These are phyloP conservation scores for Laticauda colubrina DNA, from an alignment of 2,113 vertebrate genomes.

Conservation along the genomic window DNA sequence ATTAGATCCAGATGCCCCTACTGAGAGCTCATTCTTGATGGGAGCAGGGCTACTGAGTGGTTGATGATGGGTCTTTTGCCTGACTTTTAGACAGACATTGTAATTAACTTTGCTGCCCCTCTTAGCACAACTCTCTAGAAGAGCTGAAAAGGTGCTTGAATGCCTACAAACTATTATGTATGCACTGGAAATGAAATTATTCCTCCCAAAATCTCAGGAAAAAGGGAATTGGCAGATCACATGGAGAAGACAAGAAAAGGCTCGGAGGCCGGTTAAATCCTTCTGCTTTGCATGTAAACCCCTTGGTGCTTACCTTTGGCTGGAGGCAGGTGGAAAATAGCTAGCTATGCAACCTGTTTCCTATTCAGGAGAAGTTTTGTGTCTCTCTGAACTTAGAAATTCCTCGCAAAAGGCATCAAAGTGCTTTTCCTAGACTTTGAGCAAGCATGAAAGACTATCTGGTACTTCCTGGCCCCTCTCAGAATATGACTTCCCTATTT, in stretches of 20 bases:
- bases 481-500: background rate
- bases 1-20: constrained; percentile 76
- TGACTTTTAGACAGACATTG: constrained; percentile 68
- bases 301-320: no score
- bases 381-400: background rate
- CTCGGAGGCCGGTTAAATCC: background rate
- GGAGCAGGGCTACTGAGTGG: constrained; percentile 59
- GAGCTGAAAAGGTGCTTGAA: constrained; percentile 60
- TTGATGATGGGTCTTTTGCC: constrained; percentile 61
- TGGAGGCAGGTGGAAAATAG: background rate
- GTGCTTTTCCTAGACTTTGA: background rate
- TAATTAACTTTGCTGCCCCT: constrained; percentile 75
- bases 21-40: constrained; percentile 65
- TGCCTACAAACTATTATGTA: constrained; percentile 51
- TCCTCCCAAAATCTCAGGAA: constrained; percentile 37
- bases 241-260: background rate
- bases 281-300: background rate
- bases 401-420: background rate
- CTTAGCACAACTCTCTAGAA: constrained; percentile 65
- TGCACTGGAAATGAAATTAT: constrained; percentile 35
- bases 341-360: background rate
- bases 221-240: background rate
- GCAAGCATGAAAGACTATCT: background rate
- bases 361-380: background rate
- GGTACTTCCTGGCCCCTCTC: background rate